A percentile compares a stretch with the other conserved stretches of the same genome.
Conservation (phyloP, 2,888 invertebrate genomes). For the Eurytoma californica region DNA sequence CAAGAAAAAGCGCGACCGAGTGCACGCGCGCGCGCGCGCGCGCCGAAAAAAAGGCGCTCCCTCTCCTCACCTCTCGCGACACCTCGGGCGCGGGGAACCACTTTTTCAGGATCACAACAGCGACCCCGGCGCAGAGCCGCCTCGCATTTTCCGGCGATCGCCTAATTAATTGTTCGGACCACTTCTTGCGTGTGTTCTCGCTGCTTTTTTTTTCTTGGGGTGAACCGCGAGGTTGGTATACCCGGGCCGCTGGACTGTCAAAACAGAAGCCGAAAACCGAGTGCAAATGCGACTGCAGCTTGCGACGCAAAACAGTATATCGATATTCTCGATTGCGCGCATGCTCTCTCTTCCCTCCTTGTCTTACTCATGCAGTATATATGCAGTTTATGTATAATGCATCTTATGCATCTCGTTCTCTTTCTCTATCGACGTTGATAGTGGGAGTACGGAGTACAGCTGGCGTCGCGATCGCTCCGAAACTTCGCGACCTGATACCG, state of each 20-base stretch:
- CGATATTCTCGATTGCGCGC: no score
- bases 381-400: no score
- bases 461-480: no score
- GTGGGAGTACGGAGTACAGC: no score
- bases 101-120: not conserved
- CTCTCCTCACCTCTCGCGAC: not conserved
- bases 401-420: no score
- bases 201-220: not conserved
- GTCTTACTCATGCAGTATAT: no score
- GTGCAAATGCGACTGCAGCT: not conserved
- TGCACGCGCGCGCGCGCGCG: slow-evolving; percentile 8
- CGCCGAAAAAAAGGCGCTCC: not conserved
- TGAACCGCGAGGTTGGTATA: not conserved
- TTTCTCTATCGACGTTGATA: no score
- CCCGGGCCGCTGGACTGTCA: slow-evolving; percentile 10
- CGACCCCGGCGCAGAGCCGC: not conserved
- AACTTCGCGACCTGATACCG: no score
- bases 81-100: no score
- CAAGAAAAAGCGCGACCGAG: slow-evolving; percentile 25
- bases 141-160: not conserved
- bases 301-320: slow-evolving; percentile 44
- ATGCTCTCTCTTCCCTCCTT: no score
- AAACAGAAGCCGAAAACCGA: slow-evolving; percentile 40
- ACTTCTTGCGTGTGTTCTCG: not conserved
- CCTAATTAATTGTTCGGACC: not conserved